phyloP scores from a whole-genome alignment of 2,797 vertebrate species.

The Periparus ater region DNA sequence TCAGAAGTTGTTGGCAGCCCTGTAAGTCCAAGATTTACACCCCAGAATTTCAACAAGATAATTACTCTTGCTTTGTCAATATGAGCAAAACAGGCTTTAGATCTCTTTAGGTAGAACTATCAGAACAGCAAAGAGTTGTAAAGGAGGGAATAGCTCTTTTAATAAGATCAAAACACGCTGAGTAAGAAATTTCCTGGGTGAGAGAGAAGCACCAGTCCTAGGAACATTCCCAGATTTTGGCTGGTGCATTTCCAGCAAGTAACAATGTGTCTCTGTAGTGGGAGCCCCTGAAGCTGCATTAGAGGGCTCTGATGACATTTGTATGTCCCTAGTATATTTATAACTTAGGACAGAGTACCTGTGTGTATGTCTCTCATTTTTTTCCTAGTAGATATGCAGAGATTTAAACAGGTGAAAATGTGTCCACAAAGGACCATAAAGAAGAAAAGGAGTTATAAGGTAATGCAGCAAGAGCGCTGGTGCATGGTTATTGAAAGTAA shows the following conservation, averaged over 20 bases:
- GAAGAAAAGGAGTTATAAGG: slow-evolving; percentile 66
- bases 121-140: background rate
- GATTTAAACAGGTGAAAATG: slow-evolving; percentile 64
- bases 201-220: background rate
- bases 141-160: background rate
- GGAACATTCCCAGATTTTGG: background rate
- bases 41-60: background rate
- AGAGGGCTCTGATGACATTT: slow-evolving; percentile 34
- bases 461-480: slow-evolving; percentile 65
- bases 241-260: background rate
- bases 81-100: background rate
- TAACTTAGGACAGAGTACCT: background rate
- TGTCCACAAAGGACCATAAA: slow-evolving; percentile 69
- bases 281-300: background rate
- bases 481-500: slow-evolving; percentile 70
- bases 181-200: background rate
- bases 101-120: background rate
- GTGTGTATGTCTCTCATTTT: background rate
- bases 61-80: background rate
- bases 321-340: slow-evolving; percentile 45
- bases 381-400: slow-evolving; percentile 28
- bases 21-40: background rate
- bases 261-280: background rate
- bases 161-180: background rate
- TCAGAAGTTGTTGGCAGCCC: background rate